Percentiles rank a stretch among this genome's conserved stretches.
These are phyloP conservation scores for Oncorhynchus kisutch DNA, from an alignment of 2,113 vertebrate species.

Conservation along the genomic window DNA sequence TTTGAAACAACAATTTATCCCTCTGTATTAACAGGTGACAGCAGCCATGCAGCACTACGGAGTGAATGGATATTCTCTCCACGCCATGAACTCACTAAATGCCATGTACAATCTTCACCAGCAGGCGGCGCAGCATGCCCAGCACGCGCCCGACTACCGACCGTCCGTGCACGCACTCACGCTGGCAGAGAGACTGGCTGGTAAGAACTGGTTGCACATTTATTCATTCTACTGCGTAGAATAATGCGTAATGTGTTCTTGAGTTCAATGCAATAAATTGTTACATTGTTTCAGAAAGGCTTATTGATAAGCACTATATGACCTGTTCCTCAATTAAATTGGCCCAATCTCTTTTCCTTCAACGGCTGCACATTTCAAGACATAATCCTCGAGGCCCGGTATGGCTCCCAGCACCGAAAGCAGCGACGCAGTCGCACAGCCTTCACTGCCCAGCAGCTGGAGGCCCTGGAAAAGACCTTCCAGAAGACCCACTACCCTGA, in stretches of 20 bases:
- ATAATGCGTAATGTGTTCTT: too few species aligned
- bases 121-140: conserved; percentile 87
- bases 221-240: background rate
- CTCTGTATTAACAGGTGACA: background rate
- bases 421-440: conserved; percentile 95
- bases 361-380: conserved; percentile 99
- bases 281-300: too few species aligned
- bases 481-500: conserved; percentile 99
- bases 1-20: too few species aligned
- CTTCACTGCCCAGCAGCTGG: conserved; percentile 96
- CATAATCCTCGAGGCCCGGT: conserved; percentile 99
- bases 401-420: conserved; percentile 98
- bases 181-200: conserved; percentile 95
- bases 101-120: conserved; percentile 94
- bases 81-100: conserved; percentile 87
- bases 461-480: conserved; percentile 98
- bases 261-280: background rate
- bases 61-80: conserved; percentile 87
- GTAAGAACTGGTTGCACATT: conserved; percentile 77
- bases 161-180: conserved; percentile 96
- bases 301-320: background rate
- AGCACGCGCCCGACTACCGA: conserved; percentile 85
- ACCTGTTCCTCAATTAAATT: conserved; percentile 87
- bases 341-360: conserved; percentile 84
- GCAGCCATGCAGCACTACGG: conserved; percentile 89